Evolutionary conservation across 2,888 invertebrate genomes (phyloP).

Genomic region (Pseudanteris insignis): DNA sequence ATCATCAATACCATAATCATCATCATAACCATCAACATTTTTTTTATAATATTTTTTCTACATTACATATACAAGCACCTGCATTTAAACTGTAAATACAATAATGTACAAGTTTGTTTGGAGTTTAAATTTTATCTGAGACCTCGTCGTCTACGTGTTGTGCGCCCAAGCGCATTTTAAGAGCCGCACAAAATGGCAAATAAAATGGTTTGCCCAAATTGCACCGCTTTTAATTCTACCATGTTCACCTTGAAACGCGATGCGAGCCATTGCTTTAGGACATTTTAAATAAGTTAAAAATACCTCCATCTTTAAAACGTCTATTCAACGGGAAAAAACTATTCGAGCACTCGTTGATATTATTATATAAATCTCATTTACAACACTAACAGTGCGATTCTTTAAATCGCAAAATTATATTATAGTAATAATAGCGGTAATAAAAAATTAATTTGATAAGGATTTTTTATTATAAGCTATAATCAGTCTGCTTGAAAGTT

Average conservation of each 20-base stretch:
- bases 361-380: too few relatives aligned
- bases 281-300: too few relatives aligned
- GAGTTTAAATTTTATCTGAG: slow-evolving; percentile 63
- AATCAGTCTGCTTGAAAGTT: too few relatives aligned
- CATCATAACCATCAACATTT: background rate
- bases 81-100: slow-evolving; percentile 57
- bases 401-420: too few relatives aligned
- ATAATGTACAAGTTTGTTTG: slow-evolving; percentile 60
- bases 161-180: slow-evolving; percentile 42
- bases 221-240: slow-evolving; percentile 16
- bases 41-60: slow-evolving; percentile 44
- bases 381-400: too few relatives aligned
- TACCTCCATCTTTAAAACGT: too few relatives aligned
- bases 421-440: too few relatives aligned
- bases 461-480: slow-evolving; percentile 4
- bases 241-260: slow-evolving; percentile 42
- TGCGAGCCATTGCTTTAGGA: slow-evolving; percentile 22
- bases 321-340: background rate
- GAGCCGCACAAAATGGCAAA: slow-evolving; percentile 37
- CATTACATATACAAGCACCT: slow-evolving; percentile 53
- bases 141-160: slow-evolving; percentile 48
- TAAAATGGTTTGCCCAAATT: slow-evolving; percentile 40
- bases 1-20: slow-evolving; percentile 1
- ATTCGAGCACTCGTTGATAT: too few relatives aligned
- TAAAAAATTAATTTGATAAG: too few relatives aligned